Base-by-base conservation (phyloP, 2,888 invertebrate genomes). In the Cylindroiulus punctatus region DNA sequence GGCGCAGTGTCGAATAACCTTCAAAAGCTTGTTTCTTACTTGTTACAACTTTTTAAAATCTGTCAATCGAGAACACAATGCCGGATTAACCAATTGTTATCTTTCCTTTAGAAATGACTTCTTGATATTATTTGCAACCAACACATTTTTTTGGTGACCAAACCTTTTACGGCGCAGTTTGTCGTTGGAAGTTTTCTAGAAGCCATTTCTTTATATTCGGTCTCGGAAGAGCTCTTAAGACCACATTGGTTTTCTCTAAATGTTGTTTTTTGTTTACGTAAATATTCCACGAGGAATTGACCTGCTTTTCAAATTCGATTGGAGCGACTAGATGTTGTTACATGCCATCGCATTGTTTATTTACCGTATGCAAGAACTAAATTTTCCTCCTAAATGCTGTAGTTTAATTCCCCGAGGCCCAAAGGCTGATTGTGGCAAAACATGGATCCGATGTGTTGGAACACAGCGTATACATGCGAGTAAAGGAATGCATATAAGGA, bases 231-330 rank as follows among this genome's bases (percentile, higher is more conserved):
- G n/a, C n/a, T n/a, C n/a, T 57, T 57, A 57, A 57, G 7, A n/a
- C n/a, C 19, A 19, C 22, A 57, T 5, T 40, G n/a, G n/a, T 7
- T 57, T 57, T 19, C n/a, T 57, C 57, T n/a, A 57, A 57, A 57
- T n/a, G n/a, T 57, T 57, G 57, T n/a, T 57, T 4, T 57, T 57
- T 40, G 40, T 40, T 40, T 57, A 57, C n/a, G 57, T 57, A n/a
- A 57, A n/a, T 47, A 57, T 19, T 57, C 57, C 57, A 7, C 57
- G n/a, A 57, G 57, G 57, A 57, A 57, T 57, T 57, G 57, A 19
- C n/a, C n/a, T 57, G 17, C 5, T 19, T 57, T 57, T 57, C 7
- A 57, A n/a, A n/a, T 57, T 57, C n/a, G 5, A 57, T n/a, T n/a
- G n/a, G 57, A n/a, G 57, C n/a, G 19, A n/a, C n/a, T 57, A 57